These are phyloP conservation scores for Nansenia antarctica DNA, from an alignment of 2,113 vertebrate species.

Conservation along the genomic window DNA sequence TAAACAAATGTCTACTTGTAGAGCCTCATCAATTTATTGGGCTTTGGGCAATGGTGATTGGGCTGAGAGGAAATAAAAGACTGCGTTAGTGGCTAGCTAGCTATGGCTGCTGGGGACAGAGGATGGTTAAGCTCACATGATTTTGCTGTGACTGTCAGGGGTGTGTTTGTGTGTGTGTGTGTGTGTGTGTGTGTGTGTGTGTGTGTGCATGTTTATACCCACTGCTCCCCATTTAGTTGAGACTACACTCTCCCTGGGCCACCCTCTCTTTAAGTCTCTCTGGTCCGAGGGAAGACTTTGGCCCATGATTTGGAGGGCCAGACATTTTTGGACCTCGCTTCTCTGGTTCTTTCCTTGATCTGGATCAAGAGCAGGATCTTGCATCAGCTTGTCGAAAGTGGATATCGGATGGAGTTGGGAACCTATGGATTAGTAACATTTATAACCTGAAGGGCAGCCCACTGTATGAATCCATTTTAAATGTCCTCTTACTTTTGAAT, in stretches of 20 bases:
- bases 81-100: conserved; percentile 32
- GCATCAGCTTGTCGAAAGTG: background rate
- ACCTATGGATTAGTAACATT: background rate
- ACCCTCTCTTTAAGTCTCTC: conserved; percentile 26
- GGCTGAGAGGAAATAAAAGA: too few relatives aligned
- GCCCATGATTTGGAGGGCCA: conserved; percentile 4
- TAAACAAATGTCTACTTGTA: too few relatives aligned
- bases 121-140: conserved; percentile 69
- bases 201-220: conserved; percentile 33
- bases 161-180: conserved; percentile 33
- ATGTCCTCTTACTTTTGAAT: background rate
- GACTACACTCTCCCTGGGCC: conserved; percentile 15
- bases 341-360: conserved; percentile 19
- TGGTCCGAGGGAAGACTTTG: background rate
- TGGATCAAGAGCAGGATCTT: background rate
- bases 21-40: too few relatives aligned
- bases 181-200: conserved; percentile 26
- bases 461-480: too few relatives aligned
- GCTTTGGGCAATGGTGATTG: too few relatives aligned
- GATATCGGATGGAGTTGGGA: background rate
- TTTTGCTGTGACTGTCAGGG: conserved; percentile 66
- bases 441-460: too few relatives aligned
- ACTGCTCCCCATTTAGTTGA: conserved; percentile 16
- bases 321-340: background rate
- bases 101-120: conserved; percentile 25